phyloP scores from a whole-genome alignment of 2,888 invertebrate species.

The Galerucella calmariensis region DNA sequence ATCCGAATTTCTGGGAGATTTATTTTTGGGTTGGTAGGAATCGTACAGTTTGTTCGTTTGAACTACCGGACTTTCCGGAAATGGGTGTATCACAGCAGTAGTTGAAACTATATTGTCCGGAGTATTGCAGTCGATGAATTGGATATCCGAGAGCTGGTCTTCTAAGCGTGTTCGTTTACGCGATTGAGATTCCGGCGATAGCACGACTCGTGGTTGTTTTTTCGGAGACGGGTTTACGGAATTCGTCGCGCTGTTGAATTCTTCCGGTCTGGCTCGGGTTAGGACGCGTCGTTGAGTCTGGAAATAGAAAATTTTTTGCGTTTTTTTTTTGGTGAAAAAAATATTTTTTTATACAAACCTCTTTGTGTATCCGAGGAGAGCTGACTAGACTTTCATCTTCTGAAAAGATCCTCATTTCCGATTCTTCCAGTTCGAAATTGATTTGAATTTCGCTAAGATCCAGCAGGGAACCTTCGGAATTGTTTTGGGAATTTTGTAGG shows the following conservation, averaged over 20 bases:
- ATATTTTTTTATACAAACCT: conserved; percentile 48
- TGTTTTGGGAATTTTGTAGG: conserved; percentile 70
- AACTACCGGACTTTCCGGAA: conserved; percentile 46
- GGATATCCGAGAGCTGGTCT: conserved; percentile 81
- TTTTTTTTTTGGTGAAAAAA: conserved; percentile 25
- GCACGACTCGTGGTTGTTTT: conserved; percentile 69
- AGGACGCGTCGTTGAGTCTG: conserved; percentile 66
- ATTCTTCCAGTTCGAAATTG: conserved; percentile 85
- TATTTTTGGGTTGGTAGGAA: conserved; percentile 62
- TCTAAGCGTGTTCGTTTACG: conserved; percentile 79
- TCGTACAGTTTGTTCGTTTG: conserved; percentile 46
- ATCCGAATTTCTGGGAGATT: conserved; percentile 61
- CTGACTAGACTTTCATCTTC: conserved; percentile 81
- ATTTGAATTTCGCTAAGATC: conserved; percentile 87
- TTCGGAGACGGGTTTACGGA: conserved; percentile 72
- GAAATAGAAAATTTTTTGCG: conserved; percentile 45
- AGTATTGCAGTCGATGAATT: conserved; percentile 84
- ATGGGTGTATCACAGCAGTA: conserved; percentile 59
- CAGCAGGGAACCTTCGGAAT: conserved; percentile 65
- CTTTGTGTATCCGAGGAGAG: conserved; percentile 68
- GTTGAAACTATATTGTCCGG: conserved; percentile 70
- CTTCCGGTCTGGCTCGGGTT: conserved; percentile 68
- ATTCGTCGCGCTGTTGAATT: conserved; percentile 68
- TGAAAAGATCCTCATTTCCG: conserved; percentile 89
- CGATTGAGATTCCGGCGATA: conserved; percentile 67